Evolutionary conservation across 2,888 invertebrate genomes (phyloP).

Genomic region (Anagyrus pseudococci): DNA sequence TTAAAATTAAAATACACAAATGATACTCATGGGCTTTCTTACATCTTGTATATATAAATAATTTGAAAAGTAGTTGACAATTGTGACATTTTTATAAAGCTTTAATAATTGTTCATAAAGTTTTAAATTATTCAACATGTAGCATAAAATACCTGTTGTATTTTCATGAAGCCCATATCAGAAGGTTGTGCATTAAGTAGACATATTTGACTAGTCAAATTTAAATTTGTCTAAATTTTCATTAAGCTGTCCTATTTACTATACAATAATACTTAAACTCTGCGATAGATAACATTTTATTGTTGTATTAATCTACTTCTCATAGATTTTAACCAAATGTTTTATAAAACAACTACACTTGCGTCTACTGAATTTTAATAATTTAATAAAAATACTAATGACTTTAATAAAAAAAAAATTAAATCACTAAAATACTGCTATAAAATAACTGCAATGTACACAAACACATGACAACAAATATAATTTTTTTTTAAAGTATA

Average conservation of each 20-base stretch:
- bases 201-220: too few relatives aligned
- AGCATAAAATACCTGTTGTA: not conserved
- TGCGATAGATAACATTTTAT: not conserved
- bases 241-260: not conserved
- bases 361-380: not conserved
- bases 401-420: not conserved
- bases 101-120: not conserved
- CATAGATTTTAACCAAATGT: not conserved
- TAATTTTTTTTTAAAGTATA: constrained; percentile 34
- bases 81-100: not conserved
- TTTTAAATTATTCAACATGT: not conserved
- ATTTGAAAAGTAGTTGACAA: not conserved
- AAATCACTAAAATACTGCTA: not conserved
- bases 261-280: not conserved
- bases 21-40: constrained; percentile 1
- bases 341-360: too few relatives aligned
- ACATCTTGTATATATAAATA: not conserved
- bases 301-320: not conserved
- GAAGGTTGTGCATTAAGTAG: too few relatives aligned
- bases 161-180: too few relatives aligned
- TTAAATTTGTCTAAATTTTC: not conserved
- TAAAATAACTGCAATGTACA: constrained; percentile 10
- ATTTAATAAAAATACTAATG: not conserved
- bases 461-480: constrained; percentile 14
- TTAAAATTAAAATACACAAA: constrained; percentile 1